Percentiles rank a stretch among this genome's conserved stretches.
Conservation (phyloP, 2,113 vertebrate species). For the Psilopogon haemacephalus region DNA sequence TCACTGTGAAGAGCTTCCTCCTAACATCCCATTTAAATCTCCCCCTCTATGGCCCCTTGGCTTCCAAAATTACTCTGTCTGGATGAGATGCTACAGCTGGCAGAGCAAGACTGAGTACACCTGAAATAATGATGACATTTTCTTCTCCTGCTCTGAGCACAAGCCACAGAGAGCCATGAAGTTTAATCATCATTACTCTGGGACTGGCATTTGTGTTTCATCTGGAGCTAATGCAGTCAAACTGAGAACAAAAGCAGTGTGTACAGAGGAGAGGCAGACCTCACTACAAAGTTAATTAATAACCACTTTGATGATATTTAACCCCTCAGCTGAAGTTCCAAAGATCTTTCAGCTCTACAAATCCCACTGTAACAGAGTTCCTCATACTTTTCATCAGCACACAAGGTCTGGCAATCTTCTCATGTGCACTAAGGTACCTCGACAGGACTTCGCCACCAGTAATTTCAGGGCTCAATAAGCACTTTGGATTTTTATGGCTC, state of each 20-base stretch:
- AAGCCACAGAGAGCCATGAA: neutral
- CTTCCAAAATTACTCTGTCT: neutral
- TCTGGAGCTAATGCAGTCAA: constrained; percentile 13
- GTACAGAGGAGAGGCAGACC: constrained; percentile 1
- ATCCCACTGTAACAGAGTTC: neutral
- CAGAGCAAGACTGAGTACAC: neutral
- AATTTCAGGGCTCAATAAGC: neutral
- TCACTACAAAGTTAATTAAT: constrained; percentile 26
- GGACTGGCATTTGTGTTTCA: neutral
- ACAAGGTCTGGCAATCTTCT: neutral
- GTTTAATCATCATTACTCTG: neutral
- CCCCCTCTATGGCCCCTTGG: no score
- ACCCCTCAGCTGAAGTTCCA: constrained; percentile 17
- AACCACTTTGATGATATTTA: constrained; percentile 3
- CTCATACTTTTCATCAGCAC: neutral
- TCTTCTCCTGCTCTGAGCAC: neutral
- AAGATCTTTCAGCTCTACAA: neutral
- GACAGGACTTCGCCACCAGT: neutral
- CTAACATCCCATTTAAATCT: no score
- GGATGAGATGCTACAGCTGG: neutral
- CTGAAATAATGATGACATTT: neutral
- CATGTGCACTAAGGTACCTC: neutral
- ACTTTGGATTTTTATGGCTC: neutral
- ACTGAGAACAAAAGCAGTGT: neutral
- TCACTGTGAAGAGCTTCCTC: no score